Conservation (phyloP, 1,140 invertebrate genomes). For the Helicoverpa armigera region DNA sequence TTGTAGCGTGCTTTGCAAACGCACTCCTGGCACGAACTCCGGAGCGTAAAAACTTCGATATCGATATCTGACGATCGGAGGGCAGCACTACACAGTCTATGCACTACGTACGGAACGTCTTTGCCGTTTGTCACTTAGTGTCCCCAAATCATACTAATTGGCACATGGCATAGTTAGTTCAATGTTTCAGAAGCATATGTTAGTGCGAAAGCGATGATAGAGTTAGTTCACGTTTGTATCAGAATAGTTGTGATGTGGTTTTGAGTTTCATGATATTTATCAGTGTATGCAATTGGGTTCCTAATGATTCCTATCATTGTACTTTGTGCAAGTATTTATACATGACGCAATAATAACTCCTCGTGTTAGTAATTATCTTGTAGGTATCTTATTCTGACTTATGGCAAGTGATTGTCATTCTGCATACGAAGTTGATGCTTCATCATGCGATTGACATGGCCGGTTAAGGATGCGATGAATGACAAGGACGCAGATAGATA, state of each 20-base stretch:
- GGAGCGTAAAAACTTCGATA: conserved; percentile 86
- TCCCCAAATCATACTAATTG: conserved; percentile 54
- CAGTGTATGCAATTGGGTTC: neutral
- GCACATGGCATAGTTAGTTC: conserved; percentile 27
- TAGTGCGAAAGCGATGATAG: conserved; percentile 54
- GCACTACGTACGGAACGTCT: conserved; percentile 74
- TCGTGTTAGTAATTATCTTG: conserved; percentile 45
- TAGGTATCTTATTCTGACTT: conserved; percentile 47
- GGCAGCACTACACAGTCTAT: conserved; percentile 79
- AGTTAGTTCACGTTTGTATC: conserved; percentile 12
- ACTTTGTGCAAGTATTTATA: neutral
- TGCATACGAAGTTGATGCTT: conserved; percentile 54
- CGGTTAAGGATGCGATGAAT: conserved; percentile 53
- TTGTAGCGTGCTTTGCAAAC: conserved; percentile 93
- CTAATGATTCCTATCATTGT: neutral
- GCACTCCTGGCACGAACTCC: conserved; percentile 98
- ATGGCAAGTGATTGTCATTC: conserved; percentile 66
- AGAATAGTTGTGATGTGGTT: neutral
- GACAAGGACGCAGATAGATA: conserved; percentile 56
- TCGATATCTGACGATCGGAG: conserved; percentile 67
- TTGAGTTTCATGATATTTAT: conserved; percentile 11
- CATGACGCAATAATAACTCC: conserved; percentile 15
- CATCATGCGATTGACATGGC: conserved; percentile 61
- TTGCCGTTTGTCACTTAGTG: conserved; percentile 70
- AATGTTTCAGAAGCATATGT: conserved; percentile 32